Evolutionary conservation across 2,113 vertebrate genomes (phyloP).

Genomic region (Phylloscopus trochiloides): DNA sequence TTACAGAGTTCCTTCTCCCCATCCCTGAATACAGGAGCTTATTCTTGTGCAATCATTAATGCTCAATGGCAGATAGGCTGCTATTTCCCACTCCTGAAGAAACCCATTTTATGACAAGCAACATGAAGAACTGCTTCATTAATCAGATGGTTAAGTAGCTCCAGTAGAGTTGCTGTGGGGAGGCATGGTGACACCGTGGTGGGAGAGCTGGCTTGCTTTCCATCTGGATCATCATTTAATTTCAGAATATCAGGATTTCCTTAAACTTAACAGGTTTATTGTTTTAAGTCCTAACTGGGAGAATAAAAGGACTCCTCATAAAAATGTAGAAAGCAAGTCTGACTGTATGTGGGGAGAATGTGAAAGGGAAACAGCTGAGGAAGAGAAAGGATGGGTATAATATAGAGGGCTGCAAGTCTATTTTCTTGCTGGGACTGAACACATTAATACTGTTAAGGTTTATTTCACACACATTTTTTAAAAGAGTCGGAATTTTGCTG

Average conservation of each 20-base stretch:
- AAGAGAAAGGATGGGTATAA: background rate
- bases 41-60: background rate
- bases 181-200: background rate
- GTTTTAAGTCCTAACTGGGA: background rate
- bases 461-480: background rate
- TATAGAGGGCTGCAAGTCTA: background rate
- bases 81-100: conserved; percentile 32
- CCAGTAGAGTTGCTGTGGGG: background rate
- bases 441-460: background rate
- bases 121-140: background rate
- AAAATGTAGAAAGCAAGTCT: background rate
- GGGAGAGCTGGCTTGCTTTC: background rate
- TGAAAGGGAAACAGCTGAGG: background rate
- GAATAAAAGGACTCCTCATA: background rate
- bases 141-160: background rate
- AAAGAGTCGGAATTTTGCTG: background rate
- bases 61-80: background rate
- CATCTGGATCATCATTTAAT: background rate
- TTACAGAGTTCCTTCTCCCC: background rate
- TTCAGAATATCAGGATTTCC: background rate
- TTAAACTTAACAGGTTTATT: background rate
- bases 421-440: background rate
- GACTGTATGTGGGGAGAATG: background rate
- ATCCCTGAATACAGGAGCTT: conserved; percentile 7
- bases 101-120: background rate